Base-by-base conservation (phyloP, 2,888 invertebrate species). In the Opisthograptis luteolata region DNA sequence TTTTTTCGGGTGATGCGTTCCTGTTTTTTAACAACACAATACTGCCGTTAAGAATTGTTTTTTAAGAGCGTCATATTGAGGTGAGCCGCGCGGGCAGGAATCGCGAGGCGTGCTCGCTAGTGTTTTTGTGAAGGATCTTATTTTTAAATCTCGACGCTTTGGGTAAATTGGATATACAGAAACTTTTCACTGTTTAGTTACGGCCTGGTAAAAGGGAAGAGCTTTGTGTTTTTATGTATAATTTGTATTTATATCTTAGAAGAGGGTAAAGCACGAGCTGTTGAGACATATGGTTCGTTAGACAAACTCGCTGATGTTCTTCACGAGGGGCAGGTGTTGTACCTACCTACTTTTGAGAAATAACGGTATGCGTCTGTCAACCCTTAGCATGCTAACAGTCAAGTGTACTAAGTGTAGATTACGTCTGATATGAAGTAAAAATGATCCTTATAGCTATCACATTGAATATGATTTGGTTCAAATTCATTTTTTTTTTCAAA, bases 11-110 rank as follows among this genome's bases (percentile, higher is more conserved):
- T 74, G 76, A 81, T 80, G 83, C 82, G 84, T 86, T 81, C 75
- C 77, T 87, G 85, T 90, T 90, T 90, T 90, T 90, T 87, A 88
- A 88, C 82, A 86, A 84, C 83, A 87, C 87, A 87, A 86, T 87
- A 81, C 83, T 78, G 86, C 79, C 82, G 85, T 81, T 81, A 78
- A 84, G 81, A 79, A 78, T 75, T 76, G 81, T 84, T 87, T 87
- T 86, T 87, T 86, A 79, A 87, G 83, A 79, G 82, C 86, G 85
- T 81, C 88, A 88, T 84, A 81, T 83, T 83, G 88, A 79, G 74
- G 80, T 76, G 79, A 79, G 79, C 73, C 74, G 73, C 79, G 31
- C 24, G 74, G 73, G 45, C 52, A 49, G 39, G 79, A n/a, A n/a
- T n/a, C 79, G 76, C 70, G 70, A 79, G 83, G 79, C 83, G 86